Base-by-base conservation (phyloP, 2,113 vertebrate species). In the Rhegmatorhina hoffmannsi region DNA sequence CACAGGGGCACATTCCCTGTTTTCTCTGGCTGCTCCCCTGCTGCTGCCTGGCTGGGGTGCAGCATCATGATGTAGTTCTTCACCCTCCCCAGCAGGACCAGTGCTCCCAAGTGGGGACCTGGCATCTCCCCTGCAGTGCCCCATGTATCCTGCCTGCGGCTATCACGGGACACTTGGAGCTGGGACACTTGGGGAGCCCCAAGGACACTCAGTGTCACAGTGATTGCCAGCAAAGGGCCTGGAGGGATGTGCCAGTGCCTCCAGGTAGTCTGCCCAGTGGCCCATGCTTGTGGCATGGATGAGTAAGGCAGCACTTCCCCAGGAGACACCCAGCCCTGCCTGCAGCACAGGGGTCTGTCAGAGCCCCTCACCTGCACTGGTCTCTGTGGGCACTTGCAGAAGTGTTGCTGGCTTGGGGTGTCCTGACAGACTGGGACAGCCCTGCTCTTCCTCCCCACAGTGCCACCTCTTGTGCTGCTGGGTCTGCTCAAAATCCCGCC, bases 21-120 rank as follows among this genome's bases (percentile, higher is more conserved):
- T 49, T 10, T 19, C 31, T 47, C 1, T 24, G 36, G 38, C 17
- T 46, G 56, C 11, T 53, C 28, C 43, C n/a, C 28, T 6, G 20
- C 28, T 4, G 2, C 66, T 63, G 56, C 3, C 6, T 13, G 36
- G 36, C 44, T 11, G 2, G 12, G 70, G 96, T 95, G 98, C 23
- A 98, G 98, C 59, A 95, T 80, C 84, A 97, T 93, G 60, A 97
- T 86, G 16, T 98, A 97, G 90, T 98, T 98, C 25, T 95, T 68
- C 1, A 90, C 76, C 97, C 97, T 95, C 89, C 82, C 96, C 70
- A 68, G 91, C 56, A 98, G 93, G 4, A 96, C 64, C 11, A 93
- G 0, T 95, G 96, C 84, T 98, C 97, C 43, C 52, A 33, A 33
- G 6, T 16, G 56, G 52, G n/a, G 13, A 68, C 52, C n/a, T 10